Conservation (phyloP, 2,888 invertebrate species). For the Dasypolia templi region DNA sequence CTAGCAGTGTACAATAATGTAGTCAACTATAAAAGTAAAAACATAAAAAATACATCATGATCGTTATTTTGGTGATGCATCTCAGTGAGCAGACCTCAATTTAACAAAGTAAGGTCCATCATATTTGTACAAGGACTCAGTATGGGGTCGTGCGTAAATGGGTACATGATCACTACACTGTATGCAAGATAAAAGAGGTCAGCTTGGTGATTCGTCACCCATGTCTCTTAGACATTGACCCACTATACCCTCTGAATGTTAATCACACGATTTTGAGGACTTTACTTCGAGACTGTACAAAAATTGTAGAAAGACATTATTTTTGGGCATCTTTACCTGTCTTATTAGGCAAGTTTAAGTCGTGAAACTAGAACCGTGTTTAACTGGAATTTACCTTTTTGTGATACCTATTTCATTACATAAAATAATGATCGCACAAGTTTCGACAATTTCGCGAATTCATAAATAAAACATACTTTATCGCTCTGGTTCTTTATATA, state of each 20-base stretch:
- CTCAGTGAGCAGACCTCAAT: slow-evolving; percentile 27
- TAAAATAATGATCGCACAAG: slow-evolving; percentile 35
- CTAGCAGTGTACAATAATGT: not conserved
- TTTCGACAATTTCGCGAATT: slow-evolving; percentile 45
- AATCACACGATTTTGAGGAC: slow-evolving; percentile 68
- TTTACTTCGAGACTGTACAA: not conserved
- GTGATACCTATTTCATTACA: slow-evolving; percentile 27
- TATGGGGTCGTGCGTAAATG: slow-evolving; percentile 55
- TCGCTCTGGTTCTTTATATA: slow-evolving; percentile 39
- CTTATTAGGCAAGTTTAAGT: slow-evolving; percentile 12
- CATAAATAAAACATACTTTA: slow-evolving; percentile 36
- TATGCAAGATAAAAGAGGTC: slow-evolving; percentile 56
- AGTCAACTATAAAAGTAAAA: not conserved
- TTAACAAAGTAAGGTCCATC: slow-evolving; percentile 40
- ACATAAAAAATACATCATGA: not conserved
- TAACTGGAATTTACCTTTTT: not conserved
- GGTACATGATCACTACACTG: slow-evolving; percentile 41
- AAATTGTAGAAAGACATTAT: not conserved
- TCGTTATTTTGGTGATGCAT: slow-evolving; percentile 22
- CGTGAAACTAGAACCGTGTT: slow-evolving; percentile 25
- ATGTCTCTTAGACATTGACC: slow-evolving; percentile 78
- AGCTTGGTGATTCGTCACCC: slow-evolving; percentile 68
- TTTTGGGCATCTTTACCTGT: not conserved
- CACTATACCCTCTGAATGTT: slow-evolving; percentile 76
- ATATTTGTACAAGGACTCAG: slow-evolving; percentile 48